These are phyloP conservation scores for Heliconius erato DNA, from an alignment of 2,888 invertebrate genomes.

Conservation along the genomic window DNA sequence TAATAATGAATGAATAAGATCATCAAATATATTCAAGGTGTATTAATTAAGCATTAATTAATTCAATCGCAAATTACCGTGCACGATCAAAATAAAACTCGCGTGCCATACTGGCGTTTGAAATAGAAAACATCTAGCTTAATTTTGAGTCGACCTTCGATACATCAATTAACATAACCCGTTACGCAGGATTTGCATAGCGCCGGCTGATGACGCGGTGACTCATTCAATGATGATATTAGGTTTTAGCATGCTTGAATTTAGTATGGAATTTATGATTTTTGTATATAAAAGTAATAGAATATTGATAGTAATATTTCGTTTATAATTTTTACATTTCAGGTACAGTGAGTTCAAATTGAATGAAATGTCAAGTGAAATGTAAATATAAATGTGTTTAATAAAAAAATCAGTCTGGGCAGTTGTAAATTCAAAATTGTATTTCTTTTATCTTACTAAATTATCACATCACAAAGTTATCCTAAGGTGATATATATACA, in stretches of 20 bases:
- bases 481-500: too few relatives aligned
- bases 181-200: constrained; percentile 52
- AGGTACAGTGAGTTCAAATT: too few relatives aligned
- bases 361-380: too few relatives aligned
- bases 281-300: background rate
- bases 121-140: constrained; percentile 43
- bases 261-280: background rate
- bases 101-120: constrained; percentile 30
- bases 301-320: too few relatives aligned
- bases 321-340: too few relatives aligned
- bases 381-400: too few relatives aligned
- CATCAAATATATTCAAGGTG: too few relatives aligned
- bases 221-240: constrained; percentile 48
- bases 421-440: too few relatives aligned
- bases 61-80: background rate
- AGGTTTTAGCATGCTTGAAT: background rate
- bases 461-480: too few relatives aligned
- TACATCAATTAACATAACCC: constrained; percentile 55
- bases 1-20: background rate
- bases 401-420: background rate
- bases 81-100: constrained; percentile 26
- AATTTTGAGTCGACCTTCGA: constrained; percentile 44
- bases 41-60: background rate
- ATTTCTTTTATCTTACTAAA: too few relatives aligned
- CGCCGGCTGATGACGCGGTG: constrained; percentile 54